Conservation (phyloP, 2,113 vertebrate species). For the Hiodon alosoides region DNA sequence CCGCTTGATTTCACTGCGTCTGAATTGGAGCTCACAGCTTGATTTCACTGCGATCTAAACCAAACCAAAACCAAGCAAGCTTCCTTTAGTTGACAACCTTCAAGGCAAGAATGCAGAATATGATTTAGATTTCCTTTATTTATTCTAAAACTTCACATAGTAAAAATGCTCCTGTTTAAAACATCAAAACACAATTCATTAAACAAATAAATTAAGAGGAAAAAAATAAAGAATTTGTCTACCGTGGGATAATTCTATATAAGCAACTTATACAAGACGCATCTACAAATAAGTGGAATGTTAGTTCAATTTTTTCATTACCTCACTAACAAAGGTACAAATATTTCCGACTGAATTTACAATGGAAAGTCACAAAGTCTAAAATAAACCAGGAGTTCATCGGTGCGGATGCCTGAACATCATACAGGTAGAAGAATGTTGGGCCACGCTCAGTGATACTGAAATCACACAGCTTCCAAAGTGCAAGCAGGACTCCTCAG, state of each 20-base stretch:
- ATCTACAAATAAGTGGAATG: slow-evolving; percentile 27
- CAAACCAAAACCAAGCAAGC: no score
- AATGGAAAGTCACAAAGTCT: background rate
- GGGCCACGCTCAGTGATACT: background rate
- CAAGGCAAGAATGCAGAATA: background rate
- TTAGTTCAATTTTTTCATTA: slow-evolving; percentile 9
- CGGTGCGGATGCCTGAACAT: no score
- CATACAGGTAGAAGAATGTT: background rate
- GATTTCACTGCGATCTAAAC: no score
- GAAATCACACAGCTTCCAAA: background rate
- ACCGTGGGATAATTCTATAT: slow-evolving; percentile 31
- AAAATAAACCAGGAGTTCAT: background rate
- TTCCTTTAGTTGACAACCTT: no score
- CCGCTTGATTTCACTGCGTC: no score
- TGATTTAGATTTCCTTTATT: slow-evolving; percentile 16
- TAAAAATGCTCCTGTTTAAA: slow-evolving; percentile 31
- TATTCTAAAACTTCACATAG: slow-evolving; percentile 19
- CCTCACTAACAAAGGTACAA: slow-evolving; percentile 17
- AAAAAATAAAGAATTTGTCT: slow-evolving; percentile 32
- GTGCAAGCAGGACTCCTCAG: background rate
- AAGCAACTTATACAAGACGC: slow-evolving; percentile 33
- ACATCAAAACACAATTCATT: slow-evolving; percentile 38
- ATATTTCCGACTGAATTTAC: background rate
- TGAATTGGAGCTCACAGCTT: no score
- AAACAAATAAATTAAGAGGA: slow-evolving; percentile 54